Conservation (phyloP, 1,140 invertebrate species). For the Schlechtendalia chinensis region DNA sequence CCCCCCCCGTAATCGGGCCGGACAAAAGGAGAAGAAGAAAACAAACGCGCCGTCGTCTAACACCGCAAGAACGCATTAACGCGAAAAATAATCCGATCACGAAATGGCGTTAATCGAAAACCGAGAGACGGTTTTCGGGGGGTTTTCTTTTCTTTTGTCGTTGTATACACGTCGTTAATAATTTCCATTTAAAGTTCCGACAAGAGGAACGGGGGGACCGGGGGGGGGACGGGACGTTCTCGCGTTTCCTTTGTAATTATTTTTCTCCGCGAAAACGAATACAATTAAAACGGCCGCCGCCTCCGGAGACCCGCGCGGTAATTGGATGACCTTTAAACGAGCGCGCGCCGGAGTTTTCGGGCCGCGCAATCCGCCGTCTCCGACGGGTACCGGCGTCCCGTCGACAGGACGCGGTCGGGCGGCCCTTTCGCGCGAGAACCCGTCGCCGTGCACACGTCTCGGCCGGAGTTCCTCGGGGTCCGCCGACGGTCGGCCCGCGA, state of each 20-base stretch:
- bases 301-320: conserved; percentile 46
- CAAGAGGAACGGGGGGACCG: neutral
- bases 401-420: neutral
- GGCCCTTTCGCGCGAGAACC: no score
- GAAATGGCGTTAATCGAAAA: conserved; percentile 48
- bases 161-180: conserved; percentile 25
- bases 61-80: conserved; percentile 38
- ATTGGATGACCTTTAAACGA: conserved; percentile 47
- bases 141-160: conserved; percentile 2
- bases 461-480: no score
- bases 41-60: neutral
- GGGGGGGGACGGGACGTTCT: conserved; percentile 30
- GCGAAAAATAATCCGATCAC: conserved; percentile 48
- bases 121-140: conserved; percentile 39
- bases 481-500: no score
- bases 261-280: conserved; percentile 46
- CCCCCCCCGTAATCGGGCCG: neutral
- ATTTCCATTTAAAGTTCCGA: conserved; percentile 46
- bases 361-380: conserved; percentile 42
- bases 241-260: conserved; percentile 49
- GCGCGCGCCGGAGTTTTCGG: conserved; percentile 2
- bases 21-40: conserved; percentile 11
- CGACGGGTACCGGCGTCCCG: conserved; percentile 1
- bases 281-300: conserved; percentile 47
- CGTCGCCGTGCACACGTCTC: no score